Evolutionary conservation across 2,888 invertebrate genomes (phyloP), one percentile per base, ranked within the genome.

Genomic region (Lasioglossum villosulum): DNA sequence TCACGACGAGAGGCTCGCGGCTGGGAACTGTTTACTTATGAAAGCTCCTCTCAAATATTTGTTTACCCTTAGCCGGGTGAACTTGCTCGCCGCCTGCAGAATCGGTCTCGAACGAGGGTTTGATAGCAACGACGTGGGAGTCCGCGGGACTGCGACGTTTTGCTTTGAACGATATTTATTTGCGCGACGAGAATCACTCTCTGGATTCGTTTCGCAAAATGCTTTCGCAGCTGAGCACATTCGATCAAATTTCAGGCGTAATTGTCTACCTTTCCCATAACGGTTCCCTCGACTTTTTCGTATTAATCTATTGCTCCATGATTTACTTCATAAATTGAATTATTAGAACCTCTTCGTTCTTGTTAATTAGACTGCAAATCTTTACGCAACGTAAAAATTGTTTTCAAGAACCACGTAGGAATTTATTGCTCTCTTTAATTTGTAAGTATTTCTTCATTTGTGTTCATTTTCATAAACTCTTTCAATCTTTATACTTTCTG

Each of bases 11-110:
- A 88, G 87, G 77, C 86, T 86, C 79, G 68, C 75, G 80, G 84
- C 80, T 52, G 78, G 90, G 37, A 48, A 27, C 56, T 74, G 85
- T 82, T 89, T 88, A 89, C 86, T 87, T 88, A 78, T 79, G 74
- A 77, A 86, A 86, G 84, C 82, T 83, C 34, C 82, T 34, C 80
- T 84, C 90, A 82, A 89, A 88, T 83, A 88, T 89, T 90, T 88
- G 84, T 87, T 90, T 90, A 88, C 83, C 83, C 86, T 89, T 84
- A 39, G 77, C 78, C 70, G 76, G 39, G 70, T 80, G 84, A 90
- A 85, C 79, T 89, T 42, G 66, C 30, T 30, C 30, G 30, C 30
- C 30, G 39, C 42, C 63, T 34, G 78, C 71, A 74, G 80, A 48
- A 80, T 81, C 81, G 83, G 83, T 88, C 78, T 27, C 34, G 66